Conservation (phyloP, 2,113 vertebrate genomes). For the Gavialis gangeticus region DNA sequence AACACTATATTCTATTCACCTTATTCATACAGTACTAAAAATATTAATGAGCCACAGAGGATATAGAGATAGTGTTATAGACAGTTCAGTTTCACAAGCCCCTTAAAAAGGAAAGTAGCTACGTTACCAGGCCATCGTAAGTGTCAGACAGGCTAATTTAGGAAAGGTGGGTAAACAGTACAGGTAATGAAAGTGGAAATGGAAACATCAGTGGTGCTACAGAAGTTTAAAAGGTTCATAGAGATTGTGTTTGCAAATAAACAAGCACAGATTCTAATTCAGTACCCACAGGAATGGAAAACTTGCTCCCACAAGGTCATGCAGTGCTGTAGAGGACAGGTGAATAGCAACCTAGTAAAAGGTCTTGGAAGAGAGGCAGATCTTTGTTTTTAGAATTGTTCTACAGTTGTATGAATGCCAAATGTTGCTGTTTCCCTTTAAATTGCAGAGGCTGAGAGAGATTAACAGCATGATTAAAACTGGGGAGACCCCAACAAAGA, state of each 20-base stretch:
- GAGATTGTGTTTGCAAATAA: too few relatives aligned
- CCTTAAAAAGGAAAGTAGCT: background rate
- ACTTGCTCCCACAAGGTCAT: too few relatives aligned
- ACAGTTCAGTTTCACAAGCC: background rate
- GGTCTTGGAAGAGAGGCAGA: background rate
- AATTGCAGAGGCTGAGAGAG: slow-evolving; percentile 88
- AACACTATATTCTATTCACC: background rate
- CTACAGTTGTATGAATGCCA: background rate
- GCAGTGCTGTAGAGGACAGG: background rate
- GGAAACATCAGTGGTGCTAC: background rate
- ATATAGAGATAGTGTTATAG: background rate
- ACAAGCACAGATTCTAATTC: too few relatives aligned
- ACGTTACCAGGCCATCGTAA: background rate
- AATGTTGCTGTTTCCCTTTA: background rate
- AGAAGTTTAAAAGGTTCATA: too few relatives aligned
- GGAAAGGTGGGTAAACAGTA: background rate
- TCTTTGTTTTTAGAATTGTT: background rate
- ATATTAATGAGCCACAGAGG: background rate
- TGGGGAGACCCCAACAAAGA: slow-evolving; percentile 92
- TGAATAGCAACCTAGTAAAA: background rate
- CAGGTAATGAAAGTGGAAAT: background rate
- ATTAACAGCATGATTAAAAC: slow-evolving; percentile 96
- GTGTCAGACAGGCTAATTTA: background rate
- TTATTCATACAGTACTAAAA: background rate
- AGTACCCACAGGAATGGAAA: too few relatives aligned